Evolutionary conservation across 1,140 invertebrate genomes (phyloP).

Genomic region (Brachionus plicatilis): DNA sequence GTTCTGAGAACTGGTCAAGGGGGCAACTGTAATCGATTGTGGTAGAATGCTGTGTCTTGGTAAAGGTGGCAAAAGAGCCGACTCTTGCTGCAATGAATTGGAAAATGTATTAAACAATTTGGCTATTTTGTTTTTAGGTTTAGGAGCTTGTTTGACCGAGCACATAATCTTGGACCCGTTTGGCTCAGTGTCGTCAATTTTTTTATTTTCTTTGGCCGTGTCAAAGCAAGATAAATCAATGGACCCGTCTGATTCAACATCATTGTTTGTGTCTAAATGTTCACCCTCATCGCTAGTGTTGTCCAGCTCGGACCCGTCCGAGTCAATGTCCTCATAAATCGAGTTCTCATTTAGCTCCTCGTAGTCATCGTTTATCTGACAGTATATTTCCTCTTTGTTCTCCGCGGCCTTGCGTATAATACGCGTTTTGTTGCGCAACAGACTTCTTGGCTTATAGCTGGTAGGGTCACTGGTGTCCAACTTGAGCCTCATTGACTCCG

Average conservation of each 20-base stretch:
- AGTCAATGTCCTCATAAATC: slow-evolving; percentile 12
- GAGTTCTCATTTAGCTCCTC: neutral
- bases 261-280: neutral
- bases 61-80: neutral
- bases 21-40: neutral
- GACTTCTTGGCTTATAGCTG: neutral
- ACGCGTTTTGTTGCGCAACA: neutral
- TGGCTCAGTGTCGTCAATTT: neutral
- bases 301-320: neutral
- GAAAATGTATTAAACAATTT: slow-evolving; percentile 11
- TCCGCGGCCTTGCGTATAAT: neutral
- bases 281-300: neutral
- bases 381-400: slow-evolving; percentile 30
- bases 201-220: slow-evolving; percentile 1
- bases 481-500: neutral
- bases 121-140: neutral
- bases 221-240: slow-evolving; percentile 20
- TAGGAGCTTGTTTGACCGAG: neutral
- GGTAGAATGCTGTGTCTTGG: neutral
- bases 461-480: neutral
- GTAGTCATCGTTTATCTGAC: slow-evolving; percentile 19
- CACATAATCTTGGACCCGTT: neutral
- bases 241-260: neutral
- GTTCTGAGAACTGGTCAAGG: neutral
- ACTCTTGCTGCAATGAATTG: neutral